Conservation (phyloP, 2,113 vertebrate genomes). For the Sylvilagus bachmani region DNA sequence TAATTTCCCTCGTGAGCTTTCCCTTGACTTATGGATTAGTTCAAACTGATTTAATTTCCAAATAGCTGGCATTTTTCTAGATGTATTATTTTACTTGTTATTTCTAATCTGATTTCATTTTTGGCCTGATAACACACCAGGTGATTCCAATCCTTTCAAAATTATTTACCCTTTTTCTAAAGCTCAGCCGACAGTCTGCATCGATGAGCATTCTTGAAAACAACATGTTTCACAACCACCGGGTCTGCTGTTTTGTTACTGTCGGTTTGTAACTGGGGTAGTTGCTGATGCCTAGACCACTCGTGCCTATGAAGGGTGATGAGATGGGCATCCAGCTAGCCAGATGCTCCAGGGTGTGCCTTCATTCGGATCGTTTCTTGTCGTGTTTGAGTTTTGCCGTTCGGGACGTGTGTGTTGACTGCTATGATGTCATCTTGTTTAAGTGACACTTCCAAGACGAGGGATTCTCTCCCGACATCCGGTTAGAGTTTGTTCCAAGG, state of each 20-base stretch:
- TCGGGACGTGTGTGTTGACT: not conserved
- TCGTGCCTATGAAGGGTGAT: no score
- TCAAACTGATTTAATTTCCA: not conserved
- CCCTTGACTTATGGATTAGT: not conserved
- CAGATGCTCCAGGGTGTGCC: no score
- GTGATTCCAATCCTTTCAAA: not conserved
- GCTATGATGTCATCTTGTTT: not conserved
- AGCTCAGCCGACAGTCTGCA: not conserved
- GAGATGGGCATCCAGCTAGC: no score
- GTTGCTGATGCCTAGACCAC: not conserved
- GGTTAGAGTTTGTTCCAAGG: no score
- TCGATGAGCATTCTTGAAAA: not conserved
- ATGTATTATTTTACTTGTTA: not conserved
- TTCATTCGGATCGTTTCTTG: not conserved
- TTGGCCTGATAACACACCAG: not conserved
- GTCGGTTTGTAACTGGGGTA: not conserved
- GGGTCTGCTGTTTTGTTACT: no score
- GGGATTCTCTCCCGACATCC: not conserved
- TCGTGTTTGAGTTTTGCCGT: not conserved
- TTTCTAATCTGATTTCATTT: not conserved
- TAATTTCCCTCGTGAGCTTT: not conserved
- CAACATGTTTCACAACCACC: no score
- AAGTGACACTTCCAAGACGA: not conserved
- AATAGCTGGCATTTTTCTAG: not conserved
- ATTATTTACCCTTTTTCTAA: not conserved